phyloP scores from a whole-genome alignment of 2,113 vertebrate genomes.

The Mixornis gularis region DNA sequence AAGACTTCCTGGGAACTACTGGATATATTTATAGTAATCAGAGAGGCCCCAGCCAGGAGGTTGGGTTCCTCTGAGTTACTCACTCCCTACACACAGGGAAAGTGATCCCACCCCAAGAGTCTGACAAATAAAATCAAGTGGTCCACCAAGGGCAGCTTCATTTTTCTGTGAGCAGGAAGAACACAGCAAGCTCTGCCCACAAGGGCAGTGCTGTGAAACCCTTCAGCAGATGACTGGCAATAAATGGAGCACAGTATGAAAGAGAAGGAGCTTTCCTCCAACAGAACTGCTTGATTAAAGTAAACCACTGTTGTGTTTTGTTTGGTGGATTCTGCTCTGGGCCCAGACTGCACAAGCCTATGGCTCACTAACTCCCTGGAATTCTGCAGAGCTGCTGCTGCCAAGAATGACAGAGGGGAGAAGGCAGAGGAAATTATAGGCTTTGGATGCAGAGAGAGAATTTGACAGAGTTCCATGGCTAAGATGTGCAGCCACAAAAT shows the following conservation, averaged over 20 bases:
- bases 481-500: slow-evolving; percentile 37
- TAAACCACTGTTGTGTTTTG: slow-evolving; percentile 5
- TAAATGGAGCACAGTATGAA: not conserved
- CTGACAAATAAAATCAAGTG: not conserved
- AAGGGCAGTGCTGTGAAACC: not conserved
- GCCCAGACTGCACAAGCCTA: slow-evolving; percentile 12
- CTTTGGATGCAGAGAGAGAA: slow-evolving; percentile 22
- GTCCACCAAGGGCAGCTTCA: not conserved
- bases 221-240: not conserved
- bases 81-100: not conserved
- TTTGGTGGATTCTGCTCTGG: slow-evolving; percentile 9
- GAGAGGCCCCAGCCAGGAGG: not conserved
- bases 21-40: not conserved
- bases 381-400: slow-evolving; percentile 22
- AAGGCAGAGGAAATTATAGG: slow-evolving; percentile 63
- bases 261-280: not conserved
- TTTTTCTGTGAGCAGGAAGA: not conserved
- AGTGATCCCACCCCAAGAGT: not conserved
- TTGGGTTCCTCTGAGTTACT: not conserved
- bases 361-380: slow-evolving; percentile 29
- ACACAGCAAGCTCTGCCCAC: not conserved
- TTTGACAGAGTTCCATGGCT: slow-evolving; percentile 27
- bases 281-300: not conserved
- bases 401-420: slow-evolving; percentile 59
- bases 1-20: not conserved